Base-by-base conservation (phyloP, 2,888 invertebrate species). In the Strigamia maritima region DNA sequence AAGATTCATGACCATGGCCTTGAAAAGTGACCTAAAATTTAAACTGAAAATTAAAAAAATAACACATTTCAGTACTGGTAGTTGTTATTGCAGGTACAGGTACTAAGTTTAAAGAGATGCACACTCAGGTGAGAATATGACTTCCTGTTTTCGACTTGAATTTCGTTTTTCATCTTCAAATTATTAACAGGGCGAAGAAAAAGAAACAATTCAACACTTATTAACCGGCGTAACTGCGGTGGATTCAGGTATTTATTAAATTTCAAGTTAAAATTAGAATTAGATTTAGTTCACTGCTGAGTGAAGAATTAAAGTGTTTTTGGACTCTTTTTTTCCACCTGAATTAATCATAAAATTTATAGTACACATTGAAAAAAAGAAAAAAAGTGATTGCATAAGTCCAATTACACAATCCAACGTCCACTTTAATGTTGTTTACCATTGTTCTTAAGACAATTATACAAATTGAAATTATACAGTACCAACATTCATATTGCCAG, bases 1-100 rank as follows among this genome's bases (percentile, higher is more conserved):
- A 60, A 60, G 60, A 60, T 19, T 60, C 60, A 19, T 60, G 60
- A 60, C 60, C 60, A 60, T 60, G 60, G 60, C 60, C 60, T 60
- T 60, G 60, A 60, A 60, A 60, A 60, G 60, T 60, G 60, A 60
- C 60, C 60, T 60, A 60, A 60, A 60, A 60, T 60, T 60, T 60
- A 8, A 6, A 24, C 7, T 24, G 0, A 19, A 10, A 22, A 24
- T 24, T n/a, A 24, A 60, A 60, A 44, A 1, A 60, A 60, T 1
- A 24, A 60, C 4, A 24, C 1, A 60, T n/a, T 24, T 60, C 35
- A 35, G 35, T 35, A 35, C 60, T 22, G n/a, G 44, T 16, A 44
- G 44, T 44, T 60, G 60, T 60, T 24, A 12, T 60, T 60, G 19
- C 60, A 60, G 60, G 60, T 60, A 24, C 60, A 60, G 60, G 60